Percentiles rank a stretch among this genome's conserved stretches.
phyloP scores from a whole-genome alignment of 1,140 invertebrate species.

The Daktulosphaira vitifoliae region DNA sequence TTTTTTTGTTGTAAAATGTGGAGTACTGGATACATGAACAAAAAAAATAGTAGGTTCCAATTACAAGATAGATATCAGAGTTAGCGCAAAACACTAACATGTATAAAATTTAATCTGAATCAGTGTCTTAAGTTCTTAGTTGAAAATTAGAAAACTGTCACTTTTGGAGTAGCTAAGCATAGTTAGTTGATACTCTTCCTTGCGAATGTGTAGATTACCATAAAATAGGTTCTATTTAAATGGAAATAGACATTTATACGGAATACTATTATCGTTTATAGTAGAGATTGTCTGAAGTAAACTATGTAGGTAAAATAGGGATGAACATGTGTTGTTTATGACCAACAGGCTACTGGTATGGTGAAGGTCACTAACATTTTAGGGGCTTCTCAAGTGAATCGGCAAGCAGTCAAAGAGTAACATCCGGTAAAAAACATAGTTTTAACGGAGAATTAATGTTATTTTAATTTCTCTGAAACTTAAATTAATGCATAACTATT shows the following conservation, averaged over 20 bases:
- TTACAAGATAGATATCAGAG: no score
- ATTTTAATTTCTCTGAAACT: no score
- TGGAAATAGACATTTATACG: constrained; percentile 4
- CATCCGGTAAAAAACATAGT: constrained; percentile 1
- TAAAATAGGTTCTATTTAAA: constrained; percentile 18
- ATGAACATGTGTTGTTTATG: constrained; percentile 21
- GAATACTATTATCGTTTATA: no score
- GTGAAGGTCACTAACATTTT: constrained; percentile 17
- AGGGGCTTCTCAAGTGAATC: constrained; percentile 17
- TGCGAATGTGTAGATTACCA: neutral
- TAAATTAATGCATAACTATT: no score
- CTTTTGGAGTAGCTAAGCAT: constrained; percentile 14
- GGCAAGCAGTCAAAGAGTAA: neutral
- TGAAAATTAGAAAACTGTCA: constrained; percentile 5
- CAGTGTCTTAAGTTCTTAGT: no score
- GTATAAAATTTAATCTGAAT: no score
- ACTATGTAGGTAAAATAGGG: neutral
- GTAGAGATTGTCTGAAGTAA: no score
- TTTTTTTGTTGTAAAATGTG: no score
- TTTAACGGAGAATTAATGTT: no score
- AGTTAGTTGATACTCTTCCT: neutral
- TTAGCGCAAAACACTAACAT: no score
- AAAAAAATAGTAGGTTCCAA: no score
- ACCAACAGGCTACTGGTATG: neutral
- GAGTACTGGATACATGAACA: no score